These are phyloP conservation scores for Strigamia maritima DNA, from an alignment of 2,888 invertebrate genomes.

Conservation along the genomic window DNA sequence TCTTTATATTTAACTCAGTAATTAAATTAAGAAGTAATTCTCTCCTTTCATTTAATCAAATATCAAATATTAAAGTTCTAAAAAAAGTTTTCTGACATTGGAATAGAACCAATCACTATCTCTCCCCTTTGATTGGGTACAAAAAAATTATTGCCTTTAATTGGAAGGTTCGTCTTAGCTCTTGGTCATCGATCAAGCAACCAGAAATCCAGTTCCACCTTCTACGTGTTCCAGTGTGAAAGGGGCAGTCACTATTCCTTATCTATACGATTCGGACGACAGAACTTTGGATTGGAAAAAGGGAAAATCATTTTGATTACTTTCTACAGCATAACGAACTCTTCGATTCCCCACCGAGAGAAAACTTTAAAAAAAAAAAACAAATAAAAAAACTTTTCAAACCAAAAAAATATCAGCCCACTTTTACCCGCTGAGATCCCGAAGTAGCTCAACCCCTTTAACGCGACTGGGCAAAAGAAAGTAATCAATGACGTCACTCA, in stretches of 20 bases:
- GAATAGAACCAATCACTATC: not conserved
- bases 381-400: not conserved
- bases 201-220: conserved; percentile 20
- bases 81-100: not conserved
- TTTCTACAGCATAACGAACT: not conserved
- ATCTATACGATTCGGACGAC: not conserved
- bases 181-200: conserved; percentile 23
- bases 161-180: not conserved
- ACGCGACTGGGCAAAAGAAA: conserved; percentile 17
- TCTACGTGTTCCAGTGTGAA: not conserved
- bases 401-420: not conserved
- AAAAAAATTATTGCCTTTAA: conserved; percentile 13
- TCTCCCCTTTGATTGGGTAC: not conserved
- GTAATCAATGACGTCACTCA: conserved; percentile 22
- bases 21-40: no score
- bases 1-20: no score
- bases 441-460: conserved; percentile 28
- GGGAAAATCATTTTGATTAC: conserved; percentile 25
- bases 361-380: not conserved
- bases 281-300: not conserved
- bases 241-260: not conserved
- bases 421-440: not conserved
- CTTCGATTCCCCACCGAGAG: not conserved
- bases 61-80: not conserved
- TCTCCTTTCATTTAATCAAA: no score